These are phyloP conservation scores for Oeneis ivallda DNA, from an alignment of 2,888 invertebrate genomes.

Conservation along the genomic window DNA sequence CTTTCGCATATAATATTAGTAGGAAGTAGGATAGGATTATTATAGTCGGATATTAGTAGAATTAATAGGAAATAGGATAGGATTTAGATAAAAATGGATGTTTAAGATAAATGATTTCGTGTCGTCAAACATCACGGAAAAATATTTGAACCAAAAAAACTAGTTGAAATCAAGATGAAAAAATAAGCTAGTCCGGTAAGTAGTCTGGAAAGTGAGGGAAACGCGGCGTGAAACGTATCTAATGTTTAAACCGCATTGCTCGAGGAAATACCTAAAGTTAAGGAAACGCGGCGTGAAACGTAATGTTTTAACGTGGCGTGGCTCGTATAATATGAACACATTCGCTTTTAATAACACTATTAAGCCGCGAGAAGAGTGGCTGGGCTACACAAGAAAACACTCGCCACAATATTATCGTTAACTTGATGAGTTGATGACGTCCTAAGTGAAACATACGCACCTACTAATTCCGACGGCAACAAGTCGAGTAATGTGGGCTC, in stretches of 20 bases:
- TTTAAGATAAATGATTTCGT: no score
- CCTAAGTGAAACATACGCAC: neutral
- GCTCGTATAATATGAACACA: neutral
- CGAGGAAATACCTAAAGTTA: neutral
- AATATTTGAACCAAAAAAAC: no score
- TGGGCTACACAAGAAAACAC: slow-evolving; percentile 12
- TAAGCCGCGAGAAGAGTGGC: slow-evolving; percentile 3
- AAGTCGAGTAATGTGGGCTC: neutral
- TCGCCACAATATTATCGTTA: slow-evolving; percentile 5
- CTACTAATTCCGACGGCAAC: neutral
- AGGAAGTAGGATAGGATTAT: no score
- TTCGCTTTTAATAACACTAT: slow-evolving; percentile 18
- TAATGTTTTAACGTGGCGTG: neutral
- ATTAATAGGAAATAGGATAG: no score
- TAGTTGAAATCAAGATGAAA: no score
- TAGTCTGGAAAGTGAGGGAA: neutral
- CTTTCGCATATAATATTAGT: no score
- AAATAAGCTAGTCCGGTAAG: no score
- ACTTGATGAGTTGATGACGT: neutral
- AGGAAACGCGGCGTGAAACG: neutral
- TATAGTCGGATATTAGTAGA: no score
- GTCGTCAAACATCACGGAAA: no score
- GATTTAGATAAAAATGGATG: no score
- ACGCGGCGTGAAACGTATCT: neutral
- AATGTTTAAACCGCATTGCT: neutral